Percentiles rank a stretch among this genome's conserved stretches.
Evolutionary conservation across 2,797 vertebrate species (phyloP).

Genomic region (Muscicapa striata): DNA sequence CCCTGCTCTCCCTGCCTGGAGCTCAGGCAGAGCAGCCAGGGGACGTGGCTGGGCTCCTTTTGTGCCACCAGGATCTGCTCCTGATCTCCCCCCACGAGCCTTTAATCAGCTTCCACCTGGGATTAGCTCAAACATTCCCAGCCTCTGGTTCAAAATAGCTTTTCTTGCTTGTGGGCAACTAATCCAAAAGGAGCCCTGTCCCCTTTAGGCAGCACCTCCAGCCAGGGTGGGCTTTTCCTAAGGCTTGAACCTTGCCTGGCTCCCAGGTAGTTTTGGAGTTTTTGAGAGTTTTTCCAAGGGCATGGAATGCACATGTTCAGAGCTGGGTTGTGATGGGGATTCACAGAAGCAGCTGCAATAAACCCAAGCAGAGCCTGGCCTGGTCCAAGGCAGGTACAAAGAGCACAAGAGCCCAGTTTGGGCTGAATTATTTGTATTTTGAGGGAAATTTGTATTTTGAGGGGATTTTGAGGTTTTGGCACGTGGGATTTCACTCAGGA

Average conservation of each 20-base stretch:
- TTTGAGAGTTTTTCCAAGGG: too few species aligned
- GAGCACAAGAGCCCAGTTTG: not conserved
- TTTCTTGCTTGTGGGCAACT: not conserved
- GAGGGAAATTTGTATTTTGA: fast-evolving
- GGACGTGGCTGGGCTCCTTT: not conserved
- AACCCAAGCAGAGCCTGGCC: not conserved
- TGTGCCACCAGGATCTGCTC: not conserved
- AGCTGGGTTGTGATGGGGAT: not conserved
- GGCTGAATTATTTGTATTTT: not conserved
- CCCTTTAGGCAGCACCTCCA: not conserved
- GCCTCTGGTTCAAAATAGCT: slow-evolving; percentile 56
- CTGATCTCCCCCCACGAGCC: slow-evolving; percentile 34
- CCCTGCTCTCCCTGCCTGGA: not conserved
- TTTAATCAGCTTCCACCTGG: slow-evolving; percentile 62
- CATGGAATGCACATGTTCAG: fast-evolving
- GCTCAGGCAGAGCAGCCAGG: fast-evolving
- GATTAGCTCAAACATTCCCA: slow-evolving; percentile 63
- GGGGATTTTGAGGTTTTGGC: not conserved
- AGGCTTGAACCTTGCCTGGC: not conserved
- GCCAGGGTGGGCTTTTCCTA: not conserved
- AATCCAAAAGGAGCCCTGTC: not conserved
- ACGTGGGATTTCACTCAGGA: not conserved
- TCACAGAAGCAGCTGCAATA: fast-evolving
- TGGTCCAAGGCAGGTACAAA: not conserved
- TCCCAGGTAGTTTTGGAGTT: not conserved